Evolutionary conservation across 2,113 vertebrate species (phyloP), one percentile per base, ranked within the genome.

Genomic region (Hyaena hyaena): DNA sequence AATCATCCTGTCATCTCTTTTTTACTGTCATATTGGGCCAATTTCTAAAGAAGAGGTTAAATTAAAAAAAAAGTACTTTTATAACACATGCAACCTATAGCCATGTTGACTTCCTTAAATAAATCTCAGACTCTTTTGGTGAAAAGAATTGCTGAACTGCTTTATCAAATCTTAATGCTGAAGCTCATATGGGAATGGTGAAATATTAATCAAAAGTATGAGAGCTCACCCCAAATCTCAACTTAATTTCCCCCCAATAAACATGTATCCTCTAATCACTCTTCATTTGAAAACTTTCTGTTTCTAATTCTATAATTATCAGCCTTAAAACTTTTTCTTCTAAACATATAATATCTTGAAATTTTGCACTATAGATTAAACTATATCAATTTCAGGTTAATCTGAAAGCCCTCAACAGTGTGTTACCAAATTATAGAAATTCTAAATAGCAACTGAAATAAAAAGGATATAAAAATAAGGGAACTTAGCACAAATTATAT

Each of bases 291-390:
- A 84, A 28, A 9, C 4, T 16, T 90, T 21, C 43, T 74, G 31
- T 71, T 96, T 14, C 48, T 74, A 91, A 90, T 69, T 93, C 33
- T 12, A 61, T 61, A 53, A 95, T 48, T 79, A 79, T 82, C 43
- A 87, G 4, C 21, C 50, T 26, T 19, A 53, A 76, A 79, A 74
- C 9, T 31, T 79, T 81, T 84, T 43, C 58, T 74, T 79, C 6
- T 81, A 28, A 80, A 10, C 28, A 23, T 90, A n/a, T 43, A 50
- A 55, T 93, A 63, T 48, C 48, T 85, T 92, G 17, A 94, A 26
- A 21, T 21, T 81, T 69, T 92, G 15, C 10, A 39, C 4, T 4
- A 66, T 58, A 82, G 83, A 63, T 90, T 73, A 73, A 91, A 55
- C 23, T 85, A 68, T 48, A 66, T 35, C 10, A 65, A 93, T 82